These are phyloP conservation scores for Andrena minutula DNA, from an alignment of 2,888 invertebrate species.

Conservation along the genomic window DNA sequence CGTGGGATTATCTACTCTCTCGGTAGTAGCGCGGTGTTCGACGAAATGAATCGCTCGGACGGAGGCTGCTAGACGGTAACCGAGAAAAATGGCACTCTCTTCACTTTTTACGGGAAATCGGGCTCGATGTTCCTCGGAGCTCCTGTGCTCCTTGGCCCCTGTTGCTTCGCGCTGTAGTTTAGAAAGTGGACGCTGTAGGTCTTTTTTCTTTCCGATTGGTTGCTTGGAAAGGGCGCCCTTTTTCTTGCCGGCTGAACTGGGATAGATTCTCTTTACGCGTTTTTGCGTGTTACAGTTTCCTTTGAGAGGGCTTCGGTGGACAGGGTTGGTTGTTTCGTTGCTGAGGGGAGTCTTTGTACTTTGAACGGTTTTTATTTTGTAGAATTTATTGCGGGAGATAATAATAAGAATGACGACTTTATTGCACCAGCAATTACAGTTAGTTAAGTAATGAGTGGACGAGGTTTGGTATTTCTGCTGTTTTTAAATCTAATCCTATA, in stretches of 20 bases:
- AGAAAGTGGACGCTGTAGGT: background rate
- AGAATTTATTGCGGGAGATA: too few species aligned
- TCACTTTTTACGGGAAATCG: background rate
- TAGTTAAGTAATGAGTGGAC: too few species aligned
- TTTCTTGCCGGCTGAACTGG: background rate
- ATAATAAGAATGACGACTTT: too few species aligned
- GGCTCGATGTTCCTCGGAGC: background rate
- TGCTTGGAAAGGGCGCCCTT: background rate
- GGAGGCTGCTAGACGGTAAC: slow-evolving; percentile 9
- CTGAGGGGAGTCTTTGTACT: too few species aligned
- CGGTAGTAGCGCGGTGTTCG: slow-evolving; percentile 58
- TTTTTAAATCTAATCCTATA: too few species aligned
- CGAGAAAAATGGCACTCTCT: background rate
- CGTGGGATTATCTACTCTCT: slow-evolving; percentile 75
- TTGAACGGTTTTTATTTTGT: too few species aligned
- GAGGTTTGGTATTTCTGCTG: too few species aligned
- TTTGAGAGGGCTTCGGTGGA: too few species aligned
- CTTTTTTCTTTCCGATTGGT: background rate
- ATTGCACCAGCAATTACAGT: too few species aligned
- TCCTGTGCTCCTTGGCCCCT: background rate
- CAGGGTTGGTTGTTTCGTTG: too few species aligned
- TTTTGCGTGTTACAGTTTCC: too few species aligned
- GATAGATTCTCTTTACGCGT: too few species aligned
- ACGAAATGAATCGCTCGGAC: slow-evolving; percentile 35
- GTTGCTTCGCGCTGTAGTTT: background rate